A percentile compares a stretch with the other conserved stretches of the same genome.
phyloP scores from a whole-genome alignment of 2,888 invertebrate species.

The Coelinius sp. region DNA sequence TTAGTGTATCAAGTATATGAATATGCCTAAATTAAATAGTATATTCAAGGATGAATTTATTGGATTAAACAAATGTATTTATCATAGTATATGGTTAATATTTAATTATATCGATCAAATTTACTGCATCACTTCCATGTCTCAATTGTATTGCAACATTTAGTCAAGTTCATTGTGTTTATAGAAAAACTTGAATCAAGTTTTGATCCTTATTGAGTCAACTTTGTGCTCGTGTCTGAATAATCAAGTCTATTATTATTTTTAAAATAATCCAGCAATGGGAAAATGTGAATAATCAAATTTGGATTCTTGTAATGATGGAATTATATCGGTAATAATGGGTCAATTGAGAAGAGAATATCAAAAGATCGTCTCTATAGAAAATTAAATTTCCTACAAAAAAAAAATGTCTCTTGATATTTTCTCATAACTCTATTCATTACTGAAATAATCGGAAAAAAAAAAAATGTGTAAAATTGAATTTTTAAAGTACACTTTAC shows the following conservation, averaged over 20 bases:
- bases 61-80: not conserved
- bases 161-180: not conserved
- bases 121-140: conserved; percentile 38
- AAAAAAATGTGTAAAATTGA: too few species aligned
- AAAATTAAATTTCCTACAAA: not conserved
- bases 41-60: conserved; percentile 3
- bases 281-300: not conserved
- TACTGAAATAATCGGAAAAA: not conserved
- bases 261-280: not conserved
- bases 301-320: not conserved
- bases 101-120: conserved; percentile 43
- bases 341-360: not conserved
- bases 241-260: not conserved
- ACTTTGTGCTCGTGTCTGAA: not conserved
- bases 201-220: conserved; percentile 26
- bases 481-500: too few species aligned
- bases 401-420: not conserved
- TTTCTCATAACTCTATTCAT: not conserved
- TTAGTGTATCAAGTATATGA: conserved; percentile 55
- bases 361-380: not conserved
- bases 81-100: conserved; percentile 21
- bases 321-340: not conserved
- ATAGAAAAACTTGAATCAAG: too few species aligned
- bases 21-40: conserved; percentile 35
- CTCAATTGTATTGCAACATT: conserved; percentile 14